These are phyloP conservation scores for Caenorhabditis afra DNA, from an alignment of 2,888 invertebrate species.

Conservation along the genomic window DNA sequence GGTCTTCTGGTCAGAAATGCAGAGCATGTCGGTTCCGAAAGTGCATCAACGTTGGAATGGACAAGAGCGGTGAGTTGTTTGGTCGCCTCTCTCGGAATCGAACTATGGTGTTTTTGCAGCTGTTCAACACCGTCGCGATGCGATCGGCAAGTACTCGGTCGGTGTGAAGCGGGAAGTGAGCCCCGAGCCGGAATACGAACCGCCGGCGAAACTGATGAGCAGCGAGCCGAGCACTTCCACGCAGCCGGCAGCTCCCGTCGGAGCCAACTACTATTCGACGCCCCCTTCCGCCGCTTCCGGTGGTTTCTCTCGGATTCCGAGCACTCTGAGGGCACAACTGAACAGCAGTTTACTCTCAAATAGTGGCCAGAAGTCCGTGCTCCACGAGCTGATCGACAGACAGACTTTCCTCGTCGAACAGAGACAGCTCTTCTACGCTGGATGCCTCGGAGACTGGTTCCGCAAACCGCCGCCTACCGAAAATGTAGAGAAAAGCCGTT, in stretches of 20 bases:
- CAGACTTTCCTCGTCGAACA: constrained; percentile 54
- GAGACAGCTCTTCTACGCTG: constrained; percentile 63
- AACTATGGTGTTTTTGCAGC: constrained; percentile 60
- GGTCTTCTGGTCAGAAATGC: constrained; percentile 72
- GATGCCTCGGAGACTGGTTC: constrained; percentile 52
- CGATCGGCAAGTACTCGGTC: constrained; percentile 76
- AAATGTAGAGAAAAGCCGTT: constrained; percentile 13
- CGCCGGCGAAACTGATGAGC: constrained; percentile 40
- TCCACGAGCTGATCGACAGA: constrained; percentile 59
- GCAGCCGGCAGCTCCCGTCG: constrained; percentile 4
- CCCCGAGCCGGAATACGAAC: constrained; percentile 44
- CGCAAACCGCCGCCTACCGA: constrained; percentile 30
- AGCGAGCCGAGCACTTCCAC: constrained; percentile 34
- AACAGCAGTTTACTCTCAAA: constrained; percentile 5
- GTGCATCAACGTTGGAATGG: constrained; percentile 75
- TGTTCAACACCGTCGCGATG: constrained; percentile 77
- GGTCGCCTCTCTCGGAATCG: constrained; percentile 1
- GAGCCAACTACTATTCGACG: constrained; percentile 3
- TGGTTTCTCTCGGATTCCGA: constrained; percentile 26
- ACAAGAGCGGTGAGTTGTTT: constrained; percentile 66
- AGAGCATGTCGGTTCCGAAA: constrained; percentile 76
- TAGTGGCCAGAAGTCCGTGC: constrained; percentile 47
- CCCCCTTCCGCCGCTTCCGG: constrained; percentile 1
- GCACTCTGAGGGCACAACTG: constrained; percentile 14
- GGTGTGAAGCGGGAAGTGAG: constrained; percentile 67